Evolutionary conservation across 2,113 vertebrate genomes (phyloP).

Genomic region (Zapus hudsonius): DNA sequence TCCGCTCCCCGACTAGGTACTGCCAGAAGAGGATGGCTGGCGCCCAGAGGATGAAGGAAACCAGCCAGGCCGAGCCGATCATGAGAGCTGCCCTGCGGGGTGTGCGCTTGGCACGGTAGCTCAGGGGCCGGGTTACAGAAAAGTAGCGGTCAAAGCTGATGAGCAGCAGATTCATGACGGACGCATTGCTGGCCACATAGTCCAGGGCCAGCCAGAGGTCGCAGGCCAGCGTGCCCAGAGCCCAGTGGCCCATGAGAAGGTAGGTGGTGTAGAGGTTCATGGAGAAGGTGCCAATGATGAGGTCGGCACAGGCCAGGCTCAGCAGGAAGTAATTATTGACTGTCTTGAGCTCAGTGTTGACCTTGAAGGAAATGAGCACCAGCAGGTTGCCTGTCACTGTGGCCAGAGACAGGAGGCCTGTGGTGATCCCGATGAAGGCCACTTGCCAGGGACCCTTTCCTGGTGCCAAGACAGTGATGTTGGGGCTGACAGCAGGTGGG

Average conservation of each 20-base stretch:
- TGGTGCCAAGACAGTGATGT: slow-evolving; percentile 55
- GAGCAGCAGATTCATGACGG: slow-evolving; percentile 89
- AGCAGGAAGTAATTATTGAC: slow-evolving; percentile 90
- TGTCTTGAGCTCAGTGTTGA: slow-evolving; percentile 88
- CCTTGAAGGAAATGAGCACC: slow-evolving; percentile 88
- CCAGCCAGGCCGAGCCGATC: slow-evolving; percentile 87
- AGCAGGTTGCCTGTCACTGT: slow-evolving; percentile 88
- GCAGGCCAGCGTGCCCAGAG: slow-evolving; percentile 85
- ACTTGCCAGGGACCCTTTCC: slow-evolving; percentile 85
- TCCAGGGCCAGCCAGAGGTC: slow-evolving; percentile 89
- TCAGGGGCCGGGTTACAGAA: slow-evolving; percentile 88
- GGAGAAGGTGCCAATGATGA: slow-evolving; percentile 88
- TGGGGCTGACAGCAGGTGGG: slow-evolving; percentile 75
- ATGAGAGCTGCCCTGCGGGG: slow-evolving; percentile 84
- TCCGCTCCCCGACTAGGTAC: slow-evolving; percentile 83
- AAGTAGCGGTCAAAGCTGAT: slow-evolving; percentile 91
- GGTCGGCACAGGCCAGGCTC: slow-evolving; percentile 88
- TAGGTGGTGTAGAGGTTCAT: slow-evolving; percentile 90
- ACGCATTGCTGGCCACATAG: slow-evolving; percentile 90
- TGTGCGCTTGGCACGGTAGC: slow-evolving; percentile 87
- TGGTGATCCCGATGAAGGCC: slow-evolving; percentile 85
- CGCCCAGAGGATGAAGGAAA: slow-evolving; percentile 90
- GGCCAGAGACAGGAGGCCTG: slow-evolving; percentile 85
- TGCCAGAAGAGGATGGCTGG: slow-evolving; percentile 90
- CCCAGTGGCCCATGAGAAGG: slow-evolving; percentile 88